phyloP scores from a whole-genome alignment of 2,888 invertebrate species.

The Cataglyphis cursor region DNA sequence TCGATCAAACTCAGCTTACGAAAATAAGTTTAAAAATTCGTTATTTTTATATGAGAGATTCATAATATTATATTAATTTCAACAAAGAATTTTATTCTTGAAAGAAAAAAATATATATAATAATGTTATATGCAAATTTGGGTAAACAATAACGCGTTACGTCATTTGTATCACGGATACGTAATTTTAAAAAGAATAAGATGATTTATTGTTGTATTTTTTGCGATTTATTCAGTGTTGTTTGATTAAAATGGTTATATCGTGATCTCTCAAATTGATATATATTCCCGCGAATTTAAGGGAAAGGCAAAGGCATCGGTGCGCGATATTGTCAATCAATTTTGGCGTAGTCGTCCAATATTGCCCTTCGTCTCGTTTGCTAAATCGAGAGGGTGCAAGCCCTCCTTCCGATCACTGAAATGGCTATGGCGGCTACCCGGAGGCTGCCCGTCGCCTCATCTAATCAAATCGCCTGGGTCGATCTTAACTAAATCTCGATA shows the following conservation, averaged over 20 bases:
- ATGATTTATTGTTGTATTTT: conserved; percentile 2
- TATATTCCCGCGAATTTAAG: conserved; percentile 12
- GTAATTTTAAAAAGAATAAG: not conserved
- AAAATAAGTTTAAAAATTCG: conserved; percentile 9
- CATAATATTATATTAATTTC: not conserved
- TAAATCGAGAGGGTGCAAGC: conserved; percentile 58
- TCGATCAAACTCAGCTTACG: not conserved
- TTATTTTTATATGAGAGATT: too few species aligned
- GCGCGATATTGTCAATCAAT: conserved; percentile 73
- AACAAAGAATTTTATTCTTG: not conserved
- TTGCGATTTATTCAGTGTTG: not conserved
- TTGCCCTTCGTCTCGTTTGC: conserved; percentile 60
- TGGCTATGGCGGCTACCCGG: conserved; percentile 40
- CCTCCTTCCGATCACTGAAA: conserved; percentile 51
- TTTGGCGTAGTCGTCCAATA: conserved; percentile 41
- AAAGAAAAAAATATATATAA: not conserved
- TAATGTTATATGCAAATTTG: not conserved
- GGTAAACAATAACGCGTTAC: not conserved
- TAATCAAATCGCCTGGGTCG: conserved; percentile 63
- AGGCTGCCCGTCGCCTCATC: conserved; percentile 40
- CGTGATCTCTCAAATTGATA: not conserved
- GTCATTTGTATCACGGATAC: not conserved
- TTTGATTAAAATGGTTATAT: not conserved
- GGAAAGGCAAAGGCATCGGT: conserved; percentile 46
- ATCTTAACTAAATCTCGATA: conserved; percentile 52